These are phyloP conservation scores for Notospermus geniculatus DNA, from an alignment of 1,140 invertebrate species.

Conservation along the genomic window DNA sequence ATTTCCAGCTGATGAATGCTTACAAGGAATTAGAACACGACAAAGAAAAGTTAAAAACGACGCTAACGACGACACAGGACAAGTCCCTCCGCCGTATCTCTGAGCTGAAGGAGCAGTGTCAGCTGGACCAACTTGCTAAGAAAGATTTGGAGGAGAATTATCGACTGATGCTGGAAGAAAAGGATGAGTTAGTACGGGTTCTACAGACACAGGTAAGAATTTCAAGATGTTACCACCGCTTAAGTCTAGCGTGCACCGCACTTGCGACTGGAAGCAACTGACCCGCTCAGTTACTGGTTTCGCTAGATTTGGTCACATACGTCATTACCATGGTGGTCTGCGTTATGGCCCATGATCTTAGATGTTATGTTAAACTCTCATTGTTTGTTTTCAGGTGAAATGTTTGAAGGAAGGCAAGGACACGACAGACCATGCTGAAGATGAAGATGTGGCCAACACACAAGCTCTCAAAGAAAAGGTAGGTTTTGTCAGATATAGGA, in stretches of 20 bases:
- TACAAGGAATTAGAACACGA: conserved; percentile 10
- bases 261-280: no score
- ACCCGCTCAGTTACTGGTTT: no score
- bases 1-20: conserved; percentile 10
- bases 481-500: no score
- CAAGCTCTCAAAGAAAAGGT: conserved; percentile 21
- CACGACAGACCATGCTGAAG: conserved; percentile 24
- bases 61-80: conserved; percentile 83
- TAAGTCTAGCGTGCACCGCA: no score
- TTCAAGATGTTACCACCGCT: no score
- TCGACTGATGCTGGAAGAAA: conserved; percentile 84
- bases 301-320: no score
- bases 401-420: conserved; percentile 53
- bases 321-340: no score
- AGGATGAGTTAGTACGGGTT: conserved; percentile 79
- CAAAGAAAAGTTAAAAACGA: conserved; percentile 34
- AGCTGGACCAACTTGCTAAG: conserved; percentile 86
- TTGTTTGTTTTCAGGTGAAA: conserved; percentile 36
- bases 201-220: conserved; percentile 71
- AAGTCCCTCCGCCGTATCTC: conserved; percentile 79
- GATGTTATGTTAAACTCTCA: no score
- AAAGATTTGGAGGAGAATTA: conserved; percentile 84
- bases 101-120: conserved; percentile 84
- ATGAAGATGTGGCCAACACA: conserved; percentile 5
- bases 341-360: no score